Conservation (phyloP, 2,888 invertebrate genomes). For the Cepaea hortensis region DNA sequence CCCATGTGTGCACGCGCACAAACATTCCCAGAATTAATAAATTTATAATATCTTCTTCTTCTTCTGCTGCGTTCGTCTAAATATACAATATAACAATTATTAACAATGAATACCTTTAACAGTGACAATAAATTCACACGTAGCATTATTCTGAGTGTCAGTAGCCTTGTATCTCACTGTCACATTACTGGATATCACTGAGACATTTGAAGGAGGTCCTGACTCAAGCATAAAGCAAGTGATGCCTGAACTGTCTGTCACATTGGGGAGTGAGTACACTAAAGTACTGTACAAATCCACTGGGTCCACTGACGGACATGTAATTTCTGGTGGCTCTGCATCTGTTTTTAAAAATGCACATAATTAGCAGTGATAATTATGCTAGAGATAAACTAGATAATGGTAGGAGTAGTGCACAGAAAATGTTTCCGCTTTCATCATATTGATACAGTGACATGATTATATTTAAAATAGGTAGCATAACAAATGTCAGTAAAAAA, state of each 20-base stretch:
- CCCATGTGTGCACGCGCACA: no score
- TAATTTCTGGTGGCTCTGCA: background rate
- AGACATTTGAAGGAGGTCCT: background rate
- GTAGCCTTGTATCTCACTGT: constrained; percentile 10
- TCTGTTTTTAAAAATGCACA: background rate
- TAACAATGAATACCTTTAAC: background rate
- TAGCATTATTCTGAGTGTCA: background rate
- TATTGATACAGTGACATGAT: no score
- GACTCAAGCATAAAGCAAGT: background rate
- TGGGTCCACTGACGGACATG: background rate
- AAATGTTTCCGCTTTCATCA: no score
- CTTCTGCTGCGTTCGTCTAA: no score
- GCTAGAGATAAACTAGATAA: no score
- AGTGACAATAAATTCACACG: constrained; percentile 8
- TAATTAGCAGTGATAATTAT: no score
- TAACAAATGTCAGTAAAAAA: no score
- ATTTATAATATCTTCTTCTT: no score
- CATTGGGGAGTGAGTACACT: background rate
- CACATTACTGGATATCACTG: background rate
- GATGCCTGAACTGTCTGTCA: constrained; percentile 3
- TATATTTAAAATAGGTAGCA: no score
- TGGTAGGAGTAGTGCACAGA: no score
- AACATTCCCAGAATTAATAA: no score
- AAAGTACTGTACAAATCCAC: constrained; percentile 2
- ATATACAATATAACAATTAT: no score